Conservation (phyloP, 2,797 vertebrate species). For the Pogonophryne albipinna region DNA sequence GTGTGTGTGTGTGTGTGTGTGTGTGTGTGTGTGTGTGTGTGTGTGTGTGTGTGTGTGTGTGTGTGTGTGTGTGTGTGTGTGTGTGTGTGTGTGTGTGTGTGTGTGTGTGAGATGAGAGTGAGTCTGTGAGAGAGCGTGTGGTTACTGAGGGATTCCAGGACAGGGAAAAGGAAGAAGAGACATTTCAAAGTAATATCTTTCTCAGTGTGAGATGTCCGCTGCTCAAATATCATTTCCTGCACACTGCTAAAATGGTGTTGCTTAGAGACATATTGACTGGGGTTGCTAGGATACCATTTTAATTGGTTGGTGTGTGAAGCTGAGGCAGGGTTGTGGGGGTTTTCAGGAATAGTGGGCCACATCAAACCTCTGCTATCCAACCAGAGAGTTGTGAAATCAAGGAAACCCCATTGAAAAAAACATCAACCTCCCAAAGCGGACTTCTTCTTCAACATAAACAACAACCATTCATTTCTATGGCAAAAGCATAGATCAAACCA, state of each 20-base stretch:
- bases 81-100: not conserved
- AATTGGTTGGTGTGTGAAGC: conserved; percentile 82
- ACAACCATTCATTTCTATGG: conserved; percentile 52
- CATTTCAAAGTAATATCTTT: conserved; percentile 32
- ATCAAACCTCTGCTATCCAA: conserved; percentile 37
- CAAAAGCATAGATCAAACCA: conserved; percentile 37
- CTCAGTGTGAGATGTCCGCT: conserved; percentile 16
- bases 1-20: not conserved
- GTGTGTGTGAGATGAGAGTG: too few relatives aligned
- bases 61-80: not conserved
- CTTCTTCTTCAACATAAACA: conserved; percentile 8
- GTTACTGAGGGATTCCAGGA: not conserved
- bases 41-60: too few relatives aligned
- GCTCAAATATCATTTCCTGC: conserved; percentile 62
- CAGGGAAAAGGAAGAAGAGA: not conserved
- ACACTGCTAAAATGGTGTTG: conserved; percentile 77
- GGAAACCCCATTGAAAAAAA: conserved; percentile 10
- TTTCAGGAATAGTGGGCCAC: conserved; percentile 43
- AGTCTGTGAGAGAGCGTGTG: not conserved
- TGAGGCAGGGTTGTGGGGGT: conserved; percentile 48
- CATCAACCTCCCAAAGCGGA: conserved; percentile 1
- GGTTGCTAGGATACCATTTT: conserved; percentile 85
- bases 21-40: not conserved
- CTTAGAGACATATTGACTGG: conserved; percentile 83
- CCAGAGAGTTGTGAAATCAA: conserved; percentile 35